Evolutionary conservation across 2,888 invertebrate genomes (phyloP), one percentile per base, ranked within the genome.

Genomic region (Parnassius glacialis): DNA sequence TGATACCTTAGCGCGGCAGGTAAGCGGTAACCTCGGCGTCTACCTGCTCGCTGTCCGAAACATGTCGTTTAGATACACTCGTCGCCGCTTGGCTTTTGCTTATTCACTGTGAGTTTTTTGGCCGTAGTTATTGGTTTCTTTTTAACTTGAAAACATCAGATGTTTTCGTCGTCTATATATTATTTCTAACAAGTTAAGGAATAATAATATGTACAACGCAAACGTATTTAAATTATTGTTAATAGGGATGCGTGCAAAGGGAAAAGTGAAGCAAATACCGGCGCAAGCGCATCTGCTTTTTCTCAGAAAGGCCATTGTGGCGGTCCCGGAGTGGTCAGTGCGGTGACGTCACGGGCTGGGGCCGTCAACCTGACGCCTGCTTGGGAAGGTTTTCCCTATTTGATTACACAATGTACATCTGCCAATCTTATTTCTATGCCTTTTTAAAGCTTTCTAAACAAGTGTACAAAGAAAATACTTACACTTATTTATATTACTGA

Each of bases 261-360:
- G 78, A 78, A 77, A 77, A 80, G 75, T 67, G 76, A 78, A 79
- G 80, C 74, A 80, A 84, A 84, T 83, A 85, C 85, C 81, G 83
- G 83, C 85, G 81, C 82, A 74, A 74, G 83, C 85, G 85, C 88
- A 88, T 89, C 87, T 87, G 90, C 88, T 89, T 85, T 85, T 90
- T 90, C 88, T 86, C 76, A 89, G 90, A 89, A 90, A 87, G 88
- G 81, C 87, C 84, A 85, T 86, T 87, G 86, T 87, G 87, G 82
- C 84, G 83, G 83, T 83, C 84, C 83, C 82, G 78, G 76, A 86
- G 87, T 86, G 88, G 89, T 87, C 89, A 89, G 87, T 85, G 82
- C 81, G 85, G 79, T 90, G 89, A 90, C 90, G 91, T 91, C 90
- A 91, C 90, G 78, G 84, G 84, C 79, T 74, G 84, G 84, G 89